Base-by-base conservation (phyloP, 2,797 vertebrate genomes). In the Chaenodraco wilsoni region DNA sequence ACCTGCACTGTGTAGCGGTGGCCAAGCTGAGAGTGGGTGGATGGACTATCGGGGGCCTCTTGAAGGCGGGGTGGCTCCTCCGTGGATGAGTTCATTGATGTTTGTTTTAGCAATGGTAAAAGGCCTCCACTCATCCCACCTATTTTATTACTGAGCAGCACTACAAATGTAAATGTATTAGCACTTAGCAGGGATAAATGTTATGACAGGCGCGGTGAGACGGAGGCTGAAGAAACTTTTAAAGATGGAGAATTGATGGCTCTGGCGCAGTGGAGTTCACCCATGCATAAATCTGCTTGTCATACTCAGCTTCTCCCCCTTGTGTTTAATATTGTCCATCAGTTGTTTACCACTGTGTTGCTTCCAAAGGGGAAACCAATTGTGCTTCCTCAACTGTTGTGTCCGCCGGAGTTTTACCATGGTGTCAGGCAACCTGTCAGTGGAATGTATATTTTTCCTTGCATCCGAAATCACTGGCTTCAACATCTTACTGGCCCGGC, bases 1-100 rank as follows among this genome's bases (percentile, higher is more conserved):
- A 94, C 93, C 92, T 90, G 92, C 91, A 95, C 93, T 94, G 93
- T 95, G 93, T 87, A 89, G 87, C 75, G 79, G 81, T 44, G 69
- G 88, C 78, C 79, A 72, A 84, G 79, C 81, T 83, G 84, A 16
- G 75, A 48, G 71, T 70, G 74, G 55, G 48, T 50, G 63, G 71
- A 75, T 62, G 75, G 69, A 81, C 76, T 69, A 49, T 59, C 58
- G 48, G 69, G 63, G 70, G 59, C 55, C 65, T 58, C 8, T 51
- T 54, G 69, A 60, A 62, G 55, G 45, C 21, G 69, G 64, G 72
- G 68, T 46, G 79, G 76, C 67, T 82, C 65, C 83, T 89, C 73
- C 61, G 52, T 73, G 71, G 45, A 48, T 76, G 72, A 83, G 79
- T 83, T 87, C 78, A 81, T 55, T 46, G 74, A 56, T 90, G 87